These are phyloP conservation scores for Cosmorhoe ocellata DNA, from an alignment of 2,888 invertebrate genomes.

Conservation along the genomic window DNA sequence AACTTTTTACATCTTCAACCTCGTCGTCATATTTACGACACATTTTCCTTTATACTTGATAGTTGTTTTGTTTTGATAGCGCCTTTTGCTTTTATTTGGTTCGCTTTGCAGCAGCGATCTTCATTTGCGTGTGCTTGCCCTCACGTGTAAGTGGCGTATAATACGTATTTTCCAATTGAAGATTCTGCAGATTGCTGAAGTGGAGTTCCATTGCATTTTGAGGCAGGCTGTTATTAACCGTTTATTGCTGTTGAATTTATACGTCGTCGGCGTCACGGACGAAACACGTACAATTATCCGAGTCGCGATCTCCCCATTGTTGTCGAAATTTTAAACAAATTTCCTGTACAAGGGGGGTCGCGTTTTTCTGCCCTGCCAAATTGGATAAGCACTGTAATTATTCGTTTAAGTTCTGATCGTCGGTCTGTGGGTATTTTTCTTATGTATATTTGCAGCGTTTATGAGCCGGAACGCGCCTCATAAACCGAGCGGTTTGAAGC, in stretches of 20 bases:
- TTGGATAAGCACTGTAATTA: conserved; percentile 81
- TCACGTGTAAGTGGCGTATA: conserved; percentile 49
- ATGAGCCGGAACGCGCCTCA: conserved; percentile 58
- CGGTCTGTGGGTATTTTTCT: conserved; percentile 61
- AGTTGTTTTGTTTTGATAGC: conserved; percentile 27
- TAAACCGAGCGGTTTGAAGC: conserved; percentile 36
- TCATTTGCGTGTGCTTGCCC: conserved; percentile 35
- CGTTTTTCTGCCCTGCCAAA: conserved; percentile 78
- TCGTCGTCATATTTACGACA: conserved; percentile 43
- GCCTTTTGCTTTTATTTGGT: conserved; percentile 21
- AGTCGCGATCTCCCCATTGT: conserved; percentile 78
- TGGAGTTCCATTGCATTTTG: conserved; percentile 63
- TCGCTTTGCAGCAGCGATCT: conserved; percentile 24
- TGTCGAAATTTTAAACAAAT: conserved; percentile 82
- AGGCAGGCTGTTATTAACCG: conserved; percentile 75
- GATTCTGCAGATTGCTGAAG: conserved; percentile 63
- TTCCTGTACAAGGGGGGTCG: conserved; percentile 78
- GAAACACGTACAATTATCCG: conserved; percentile 75
- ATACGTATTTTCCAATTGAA: conserved; percentile 66
- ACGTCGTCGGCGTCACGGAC: conserved; percentile 67
- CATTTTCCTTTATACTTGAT: conserved; percentile 33
- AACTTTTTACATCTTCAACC: conserved; percentile 58
- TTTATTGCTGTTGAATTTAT: conserved; percentile 73
- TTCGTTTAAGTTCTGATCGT: conserved; percentile 66
- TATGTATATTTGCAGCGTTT: conserved; percentile 59